phyloP scores from a whole-genome alignment of 2,888 invertebrate genomes.

The Uloborus plumipes region DNA sequence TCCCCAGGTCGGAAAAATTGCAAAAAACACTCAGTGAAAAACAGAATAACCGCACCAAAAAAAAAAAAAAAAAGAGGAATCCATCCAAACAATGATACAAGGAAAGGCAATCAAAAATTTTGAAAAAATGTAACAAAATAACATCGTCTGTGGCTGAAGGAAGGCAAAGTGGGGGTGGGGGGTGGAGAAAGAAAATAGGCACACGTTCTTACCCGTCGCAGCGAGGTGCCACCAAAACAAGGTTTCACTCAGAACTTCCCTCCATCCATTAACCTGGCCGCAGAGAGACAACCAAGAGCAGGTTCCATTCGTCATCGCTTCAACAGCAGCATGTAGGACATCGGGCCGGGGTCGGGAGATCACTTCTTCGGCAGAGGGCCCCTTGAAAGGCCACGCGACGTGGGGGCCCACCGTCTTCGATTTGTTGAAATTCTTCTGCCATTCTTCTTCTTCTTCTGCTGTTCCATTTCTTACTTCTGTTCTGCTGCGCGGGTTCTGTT shows the following conservation, averaged over 20 bases:
- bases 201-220: conserved; percentile 38
- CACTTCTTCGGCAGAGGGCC: conserved; percentile 1
- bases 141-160: neutral
- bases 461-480: conserved; percentile 4
- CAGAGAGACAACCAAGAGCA: conserved; percentile 13
- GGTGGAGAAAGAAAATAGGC: conserved; percentile 7
- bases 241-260: conserved; percentile 24
- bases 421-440: conserved; percentile 50
- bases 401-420: conserved; percentile 40
- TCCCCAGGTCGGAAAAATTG: too few relatives aligned
- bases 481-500: conserved; percentile 30
- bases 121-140: conserved; percentile 5
- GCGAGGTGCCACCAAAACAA: conserved; percentile 48
- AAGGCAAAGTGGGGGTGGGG: too few relatives aligned
- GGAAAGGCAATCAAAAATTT: neutral
- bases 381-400: conserved; percentile 42
- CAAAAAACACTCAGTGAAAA: too few relatives aligned
- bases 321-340: conserved; percentile 55
- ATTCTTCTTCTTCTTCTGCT: conserved; percentile 8
- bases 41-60: too few relatives aligned
- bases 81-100: too few relatives aligned
- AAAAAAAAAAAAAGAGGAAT: too few relatives aligned
- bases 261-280: conserved; percentile 44
- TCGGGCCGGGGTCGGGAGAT: conserved; percentile 30
- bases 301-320: conserved; percentile 57